Base-by-base conservation (phyloP, 2,888 invertebrate species). In the Automeris io region DNA sequence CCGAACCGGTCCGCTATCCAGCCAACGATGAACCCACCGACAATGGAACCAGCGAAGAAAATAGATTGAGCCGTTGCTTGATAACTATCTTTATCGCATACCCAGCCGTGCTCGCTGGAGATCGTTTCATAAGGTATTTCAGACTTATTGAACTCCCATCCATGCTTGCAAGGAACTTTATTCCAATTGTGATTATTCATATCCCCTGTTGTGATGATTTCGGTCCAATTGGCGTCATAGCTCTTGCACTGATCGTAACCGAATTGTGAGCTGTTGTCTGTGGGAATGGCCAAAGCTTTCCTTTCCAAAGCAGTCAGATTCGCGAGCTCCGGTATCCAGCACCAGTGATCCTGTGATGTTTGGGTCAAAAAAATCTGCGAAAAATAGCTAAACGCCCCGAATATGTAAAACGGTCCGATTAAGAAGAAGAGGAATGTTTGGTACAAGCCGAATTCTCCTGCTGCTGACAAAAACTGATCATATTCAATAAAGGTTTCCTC, bases 111-210 rank as follows among this genome's bases (percentile, higher is more conserved):
- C 44, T 79, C 77, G 42, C 69, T 79, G 4, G 67, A 53, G 34
- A 76, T 71, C 5, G 78, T 80, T 2, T 68, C 56, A 39, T 79
- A 79, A 0, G 78, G 70, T 51, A 80, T 73, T 53, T 78, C 77
- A 8, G 67, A 63, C 37, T 49, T 63, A 37, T 79, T 70, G 21
- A 76, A 80, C 46, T 80, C 79, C 78, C 78, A 80, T 39, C 79
- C 77, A 46, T 63, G 36, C 47, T 57, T 54, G 45, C 78, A 80
- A 0, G 57, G 29, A 3, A 56, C 46, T n/a, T 40, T 63, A 2
- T 39, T 45, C 74, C 72, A 75, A 1, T 60, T 53, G 8, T 43
- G 33, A 40, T 75, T 53, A 2, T 61, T 54, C 3, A 24, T 45
- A 6, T 41, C 18, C 13, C 60, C 64, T 9, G 51, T 51, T 3